Conservation (phyloP, 2,797 vertebrate species). For the Ispidina lecontei region DNA sequence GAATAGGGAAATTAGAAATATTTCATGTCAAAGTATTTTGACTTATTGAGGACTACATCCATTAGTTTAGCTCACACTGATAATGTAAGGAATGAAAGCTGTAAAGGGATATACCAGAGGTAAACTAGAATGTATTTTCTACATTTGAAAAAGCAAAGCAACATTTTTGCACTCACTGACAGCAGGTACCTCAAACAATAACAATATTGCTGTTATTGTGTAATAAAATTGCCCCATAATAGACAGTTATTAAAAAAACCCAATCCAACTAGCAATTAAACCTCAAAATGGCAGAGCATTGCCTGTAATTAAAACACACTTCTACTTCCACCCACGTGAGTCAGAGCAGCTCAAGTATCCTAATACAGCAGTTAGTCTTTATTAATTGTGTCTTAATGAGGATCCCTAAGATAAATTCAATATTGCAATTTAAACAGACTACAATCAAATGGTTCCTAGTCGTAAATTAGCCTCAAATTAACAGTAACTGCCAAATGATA, state of each 20-base stretch:
- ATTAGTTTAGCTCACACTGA: background rate
- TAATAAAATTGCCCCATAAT: background rate
- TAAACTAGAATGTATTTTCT: background rate
- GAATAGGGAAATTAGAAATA: background rate
- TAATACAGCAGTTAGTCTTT: background rate
- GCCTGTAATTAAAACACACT: constrained; percentile 27
- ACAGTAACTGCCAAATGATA: background rate
- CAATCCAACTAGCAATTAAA: constrained; percentile 26
- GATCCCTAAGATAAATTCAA: background rate
- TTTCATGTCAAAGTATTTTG: background rate
- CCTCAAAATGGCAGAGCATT: background rate
- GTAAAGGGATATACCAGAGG: background rate
- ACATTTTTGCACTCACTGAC: background rate
- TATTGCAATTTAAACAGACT: background rate
- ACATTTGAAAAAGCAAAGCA: background rate
- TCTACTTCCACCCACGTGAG: background rate
- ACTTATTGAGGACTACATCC: background rate
- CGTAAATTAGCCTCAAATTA: constrained; percentile 16
- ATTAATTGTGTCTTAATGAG: constrained; percentile 45
- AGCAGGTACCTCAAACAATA: background rate
- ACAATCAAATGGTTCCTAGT: background rate
- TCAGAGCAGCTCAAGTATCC: background rate
- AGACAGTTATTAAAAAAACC: background rate
- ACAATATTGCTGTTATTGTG: background rate
- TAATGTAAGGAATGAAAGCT: background rate